phyloP scores from a whole-genome alignment of 2,113 vertebrate species.

The Suncus etruscus region DNA sequence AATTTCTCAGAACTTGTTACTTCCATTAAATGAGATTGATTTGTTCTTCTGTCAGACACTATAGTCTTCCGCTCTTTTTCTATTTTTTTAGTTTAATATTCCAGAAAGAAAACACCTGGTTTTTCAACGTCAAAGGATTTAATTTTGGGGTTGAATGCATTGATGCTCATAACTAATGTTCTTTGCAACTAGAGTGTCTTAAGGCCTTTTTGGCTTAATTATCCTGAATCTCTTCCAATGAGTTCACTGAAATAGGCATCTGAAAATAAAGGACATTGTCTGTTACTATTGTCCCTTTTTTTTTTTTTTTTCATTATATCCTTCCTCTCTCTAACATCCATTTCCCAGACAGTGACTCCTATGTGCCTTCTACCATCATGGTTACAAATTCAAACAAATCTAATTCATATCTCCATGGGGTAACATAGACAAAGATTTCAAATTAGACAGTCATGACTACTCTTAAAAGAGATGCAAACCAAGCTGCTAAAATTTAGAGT shows the following conservation, averaged over 20 bases:
- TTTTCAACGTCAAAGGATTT: not conserved
- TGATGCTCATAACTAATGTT: not conserved
- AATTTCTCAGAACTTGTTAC: not conserved
- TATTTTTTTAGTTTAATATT: not conserved
- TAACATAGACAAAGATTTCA: not conserved
- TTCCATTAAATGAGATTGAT: constrained; percentile 2
- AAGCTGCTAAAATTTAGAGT: too few relatives aligned
- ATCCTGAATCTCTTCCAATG: not conserved
- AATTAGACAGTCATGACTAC: not conserved
- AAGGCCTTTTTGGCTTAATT: not conserved
- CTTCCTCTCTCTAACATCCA: too few relatives aligned
- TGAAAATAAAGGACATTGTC: not conserved
- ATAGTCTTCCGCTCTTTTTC: constrained; percentile 31
- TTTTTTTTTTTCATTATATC: too few relatives aligned
- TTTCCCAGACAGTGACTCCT: too few relatives aligned
- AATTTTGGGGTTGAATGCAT: not conserved
- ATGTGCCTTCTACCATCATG: too few relatives aligned
- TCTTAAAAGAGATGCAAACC: too few relatives aligned
- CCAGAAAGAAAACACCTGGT: constrained; percentile 7
- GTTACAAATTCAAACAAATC: not conserved
- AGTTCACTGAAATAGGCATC: not conserved
- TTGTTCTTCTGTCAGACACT: constrained; percentile 5
- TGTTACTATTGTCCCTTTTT: too few relatives aligned
- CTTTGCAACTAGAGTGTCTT: not conserved
- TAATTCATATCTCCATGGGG: not conserved